phyloP scores from a whole-genome alignment of 2,888 invertebrate species.

The Eucera pruinosa region DNA sequence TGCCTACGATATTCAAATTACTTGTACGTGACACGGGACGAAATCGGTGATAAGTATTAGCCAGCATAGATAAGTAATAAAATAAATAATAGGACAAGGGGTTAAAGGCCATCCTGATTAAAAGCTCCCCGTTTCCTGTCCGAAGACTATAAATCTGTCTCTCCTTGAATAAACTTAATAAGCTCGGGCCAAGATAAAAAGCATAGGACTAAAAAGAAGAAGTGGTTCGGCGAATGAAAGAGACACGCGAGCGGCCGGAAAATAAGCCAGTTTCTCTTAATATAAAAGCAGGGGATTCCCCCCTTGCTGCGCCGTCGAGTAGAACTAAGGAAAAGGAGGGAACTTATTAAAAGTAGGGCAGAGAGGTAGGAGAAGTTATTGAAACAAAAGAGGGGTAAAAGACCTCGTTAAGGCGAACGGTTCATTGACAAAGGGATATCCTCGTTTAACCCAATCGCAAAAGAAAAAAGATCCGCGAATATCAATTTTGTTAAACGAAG shows the following conservation, averaged over 20 bases:
- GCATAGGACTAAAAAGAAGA: not conserved
- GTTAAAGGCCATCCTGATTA: too few relatives aligned
- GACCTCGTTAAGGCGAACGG: constrained; percentile 6
- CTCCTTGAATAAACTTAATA: constrained; percentile 3
- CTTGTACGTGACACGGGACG: too few relatives aligned
- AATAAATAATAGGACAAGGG: too few relatives aligned
- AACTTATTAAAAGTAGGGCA: constrained; percentile 17
- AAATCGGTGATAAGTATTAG: too few relatives aligned
- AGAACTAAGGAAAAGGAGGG: not conserved
- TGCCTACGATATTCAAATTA: too few relatives aligned
- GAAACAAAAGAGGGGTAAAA: constrained; percentile 17
- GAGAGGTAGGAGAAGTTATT: not conserved
- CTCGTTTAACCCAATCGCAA: constrained; percentile 9
- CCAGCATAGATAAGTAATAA: too few relatives aligned
- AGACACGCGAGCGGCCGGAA: not conserved
- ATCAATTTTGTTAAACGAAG: constrained; percentile 2
- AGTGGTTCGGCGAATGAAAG: not conserved
- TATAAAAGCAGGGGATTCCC: not conserved
- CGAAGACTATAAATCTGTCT: not conserved
- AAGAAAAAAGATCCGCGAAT: not conserved
- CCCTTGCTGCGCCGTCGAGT: too few relatives aligned
- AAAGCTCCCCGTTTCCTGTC: too few relatives aligned
- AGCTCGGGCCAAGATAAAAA: not conserved
- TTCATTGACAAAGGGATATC: constrained; percentile 1
- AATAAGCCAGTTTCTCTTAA: constrained; percentile 3